phyloP scores from a whole-genome alignment of 2,888 invertebrate species.

The Drosophila buzzatii region DNA sequence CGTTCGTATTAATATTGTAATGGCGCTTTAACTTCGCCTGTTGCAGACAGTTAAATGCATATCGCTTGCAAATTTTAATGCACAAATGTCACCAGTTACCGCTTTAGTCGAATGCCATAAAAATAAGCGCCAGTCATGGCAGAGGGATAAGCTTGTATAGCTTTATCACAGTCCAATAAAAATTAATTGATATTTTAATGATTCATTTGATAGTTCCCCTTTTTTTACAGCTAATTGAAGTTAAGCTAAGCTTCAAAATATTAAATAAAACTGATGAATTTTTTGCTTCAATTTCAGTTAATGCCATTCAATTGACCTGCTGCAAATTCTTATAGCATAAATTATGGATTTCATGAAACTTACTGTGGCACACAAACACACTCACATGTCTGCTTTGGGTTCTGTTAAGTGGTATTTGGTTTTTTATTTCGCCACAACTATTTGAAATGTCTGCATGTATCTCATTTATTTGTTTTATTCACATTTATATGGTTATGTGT shows the following conservation, averaged over 20 bases:
- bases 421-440: neutral
- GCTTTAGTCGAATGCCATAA: constrained; percentile 52
- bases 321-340: neutral
- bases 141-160: constrained; percentile 1
- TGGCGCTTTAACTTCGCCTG: constrained; percentile 50
- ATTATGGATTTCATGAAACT: neutral
- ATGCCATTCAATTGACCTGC: constrained; percentile 1
- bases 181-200: constrained; percentile 70
- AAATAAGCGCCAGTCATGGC: constrained; percentile 52
- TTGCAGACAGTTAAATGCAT: constrained; percentile 52
- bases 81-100: constrained; percentile 46
- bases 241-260: constrained; percentile 32
- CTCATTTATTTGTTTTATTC: neutral
- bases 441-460: neutral
- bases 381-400: neutral
- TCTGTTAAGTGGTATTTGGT: neutral
- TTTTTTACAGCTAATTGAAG: constrained; percentile 48
- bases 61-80: constrained; percentile 37
- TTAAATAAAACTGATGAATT: neutral
- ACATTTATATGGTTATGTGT: neutral
- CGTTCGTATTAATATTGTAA: constrained; percentile 44
- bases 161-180: constrained; percentile 43
- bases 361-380: neutral
- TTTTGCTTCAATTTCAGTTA: neutral
- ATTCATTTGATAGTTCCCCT: constrained; percentile 45